These are phyloP conservation scores for Diloba caeruleocephala DNA, from an alignment of 2,888 invertebrate species.

Conservation along the genomic window DNA sequence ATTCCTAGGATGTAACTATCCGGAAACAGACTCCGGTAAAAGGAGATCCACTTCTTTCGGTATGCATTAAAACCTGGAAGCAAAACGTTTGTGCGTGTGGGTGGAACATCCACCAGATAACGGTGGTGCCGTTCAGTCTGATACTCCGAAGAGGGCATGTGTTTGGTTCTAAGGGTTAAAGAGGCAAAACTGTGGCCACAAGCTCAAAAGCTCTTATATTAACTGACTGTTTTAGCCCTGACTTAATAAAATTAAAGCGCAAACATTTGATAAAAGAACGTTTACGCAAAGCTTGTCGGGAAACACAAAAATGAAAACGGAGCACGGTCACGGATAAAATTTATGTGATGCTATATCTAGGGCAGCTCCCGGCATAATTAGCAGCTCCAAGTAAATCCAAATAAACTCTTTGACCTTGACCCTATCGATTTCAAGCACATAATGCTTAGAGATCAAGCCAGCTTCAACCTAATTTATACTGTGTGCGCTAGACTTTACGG, in stretches of 20 bases:
- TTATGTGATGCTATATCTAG: slow-evolving; percentile 33
- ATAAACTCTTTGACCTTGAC: slow-evolving; percentile 36
- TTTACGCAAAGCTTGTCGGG: slow-evolving; percentile 19
- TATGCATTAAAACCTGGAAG: too few species aligned
- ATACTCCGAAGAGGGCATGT: too few species aligned
- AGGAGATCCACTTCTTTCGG: too few species aligned
- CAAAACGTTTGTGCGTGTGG: too few species aligned
- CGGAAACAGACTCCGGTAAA: too few species aligned
- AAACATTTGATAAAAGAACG: neutral
- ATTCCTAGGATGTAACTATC: too few species aligned
- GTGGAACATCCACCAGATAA: too few species aligned
- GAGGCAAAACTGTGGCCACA: too few species aligned
- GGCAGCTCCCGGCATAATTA: slow-evolving; percentile 26
- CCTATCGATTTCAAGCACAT: slow-evolving; percentile 20
- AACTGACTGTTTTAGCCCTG: neutral
- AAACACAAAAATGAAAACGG: slow-evolving; percentile 23
- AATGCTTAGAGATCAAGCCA: slow-evolving; percentile 31
- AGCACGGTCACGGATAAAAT: slow-evolving; percentile 40
- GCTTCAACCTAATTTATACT: slow-evolving; percentile 42
- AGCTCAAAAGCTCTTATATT: too few species aligned
- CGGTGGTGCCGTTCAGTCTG: too few species aligned
- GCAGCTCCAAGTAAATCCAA: slow-evolving; percentile 33
- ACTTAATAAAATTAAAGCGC: too few species aligned
- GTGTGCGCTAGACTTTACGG: slow-evolving; percentile 23
- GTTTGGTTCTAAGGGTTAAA: too few species aligned